These are phyloP conservation scores for Xerus rutilus DNA, from an alignment of 2,797 vertebrate species.

Conservation along the genomic window DNA sequence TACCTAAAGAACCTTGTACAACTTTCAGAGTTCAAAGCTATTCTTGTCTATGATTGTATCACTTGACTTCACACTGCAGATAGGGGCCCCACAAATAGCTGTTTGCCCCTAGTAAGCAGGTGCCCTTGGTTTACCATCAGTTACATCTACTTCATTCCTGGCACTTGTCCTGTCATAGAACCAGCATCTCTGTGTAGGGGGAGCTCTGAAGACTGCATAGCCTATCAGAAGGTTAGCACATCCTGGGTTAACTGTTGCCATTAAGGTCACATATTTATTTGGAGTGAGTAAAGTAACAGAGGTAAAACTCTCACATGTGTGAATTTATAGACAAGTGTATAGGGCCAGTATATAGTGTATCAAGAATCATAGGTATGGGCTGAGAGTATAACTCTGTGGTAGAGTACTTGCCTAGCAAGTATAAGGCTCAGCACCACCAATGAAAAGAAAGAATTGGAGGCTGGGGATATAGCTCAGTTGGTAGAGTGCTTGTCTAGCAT, in stretches of 20 bases:
- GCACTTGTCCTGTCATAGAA: not conserved
- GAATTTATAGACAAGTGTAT: not conserved
- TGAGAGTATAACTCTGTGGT: not conserved
- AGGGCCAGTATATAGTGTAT: not conserved
- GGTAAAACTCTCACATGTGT: not conserved
- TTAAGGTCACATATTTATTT: not conserved
- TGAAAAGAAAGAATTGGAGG: not conserved
- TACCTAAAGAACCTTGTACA: not conserved
- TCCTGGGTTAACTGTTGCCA: not conserved
- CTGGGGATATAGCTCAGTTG: too few species aligned
- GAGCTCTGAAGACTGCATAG: rapidly evolving
- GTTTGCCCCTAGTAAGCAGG: not conserved
- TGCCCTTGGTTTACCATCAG: not conserved
- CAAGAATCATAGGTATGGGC: not conserved
- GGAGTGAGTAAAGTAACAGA: not conserved
- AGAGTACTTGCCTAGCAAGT: not conserved
- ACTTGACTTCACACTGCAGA: not conserved
- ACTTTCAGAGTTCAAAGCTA: not conserved
- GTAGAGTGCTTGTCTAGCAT: too few species aligned
- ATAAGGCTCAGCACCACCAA: not conserved
- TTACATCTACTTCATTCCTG: not conserved
- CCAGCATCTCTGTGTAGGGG: not conserved
- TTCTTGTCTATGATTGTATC: not conserved
- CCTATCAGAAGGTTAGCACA: not conserved
- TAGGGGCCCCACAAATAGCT: too few species aligned